These are phyloP conservation scores for Scotopteryx bipunctaria DNA, from an alignment of 2,888 invertebrate genomes.

Conservation along the genomic window DNA sequence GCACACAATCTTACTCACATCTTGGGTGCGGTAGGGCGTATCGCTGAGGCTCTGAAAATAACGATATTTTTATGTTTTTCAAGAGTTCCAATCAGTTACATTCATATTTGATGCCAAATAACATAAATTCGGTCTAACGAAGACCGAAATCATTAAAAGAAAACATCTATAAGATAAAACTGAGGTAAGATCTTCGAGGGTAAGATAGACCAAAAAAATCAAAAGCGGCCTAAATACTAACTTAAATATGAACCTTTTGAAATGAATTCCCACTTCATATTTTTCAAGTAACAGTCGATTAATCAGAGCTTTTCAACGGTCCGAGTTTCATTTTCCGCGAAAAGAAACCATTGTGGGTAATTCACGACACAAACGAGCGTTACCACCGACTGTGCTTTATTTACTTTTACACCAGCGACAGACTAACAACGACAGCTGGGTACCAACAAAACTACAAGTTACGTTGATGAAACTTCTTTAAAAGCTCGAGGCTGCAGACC, in stretches of 20 bases:
- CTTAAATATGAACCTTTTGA: not conserved
- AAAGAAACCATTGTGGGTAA: constrained; percentile 31
- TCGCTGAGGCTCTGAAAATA: constrained; percentile 39
- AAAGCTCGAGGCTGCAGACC: no score
- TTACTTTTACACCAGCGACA: constrained; percentile 21
- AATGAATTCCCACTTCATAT: constrained; percentile 14
- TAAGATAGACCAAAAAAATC: no score
- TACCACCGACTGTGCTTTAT: constrained; percentile 25
- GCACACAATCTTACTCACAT: constrained; percentile 73
- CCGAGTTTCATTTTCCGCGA: constrained; percentile 25
- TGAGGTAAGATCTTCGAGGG: no score
- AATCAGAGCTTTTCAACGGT: constrained; percentile 29
- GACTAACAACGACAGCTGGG: constrained; percentile 7
- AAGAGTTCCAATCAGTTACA: no score
- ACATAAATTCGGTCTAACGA: no score
- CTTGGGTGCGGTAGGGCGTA: constrained; percentile 55
- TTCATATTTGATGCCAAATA: no score
- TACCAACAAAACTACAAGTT: not conserved
- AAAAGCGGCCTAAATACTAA: no score
- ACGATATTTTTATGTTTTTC: constrained; percentile 17
- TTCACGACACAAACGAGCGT: constrained; percentile 32
- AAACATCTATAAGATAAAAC: no score
- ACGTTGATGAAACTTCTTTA: no score
- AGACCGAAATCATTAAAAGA: no score
- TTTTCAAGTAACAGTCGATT: constrained; percentile 27